Evolutionary conservation across 2,888 invertebrate genomes (phyloP).

Genomic region (Congeria kusceri): DNA sequence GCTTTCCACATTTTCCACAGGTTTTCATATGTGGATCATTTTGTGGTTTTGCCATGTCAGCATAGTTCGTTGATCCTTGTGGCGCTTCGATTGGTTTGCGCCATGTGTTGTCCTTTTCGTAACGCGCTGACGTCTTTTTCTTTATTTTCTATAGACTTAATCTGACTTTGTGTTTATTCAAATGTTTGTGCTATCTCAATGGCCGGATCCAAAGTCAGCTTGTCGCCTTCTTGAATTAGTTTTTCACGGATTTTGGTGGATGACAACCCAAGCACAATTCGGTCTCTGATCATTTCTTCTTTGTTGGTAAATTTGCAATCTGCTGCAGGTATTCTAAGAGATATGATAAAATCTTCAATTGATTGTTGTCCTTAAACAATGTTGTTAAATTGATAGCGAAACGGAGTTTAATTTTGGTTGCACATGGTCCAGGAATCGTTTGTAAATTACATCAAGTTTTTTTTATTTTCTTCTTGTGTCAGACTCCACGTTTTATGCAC

Average conservation of each 20-base stretch:
- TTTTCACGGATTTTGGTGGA: conserved; percentile 3
- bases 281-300: no score
- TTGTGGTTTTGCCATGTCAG: no score
- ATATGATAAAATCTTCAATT: conserved; percentile 1
- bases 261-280: conserved; percentile 3
- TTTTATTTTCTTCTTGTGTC: background rate
- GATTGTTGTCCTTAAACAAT: background rate
- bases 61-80: no score
- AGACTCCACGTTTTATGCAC: background rate
- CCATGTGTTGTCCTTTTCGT: no score
- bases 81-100: no score
- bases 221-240: conserved; percentile 13
- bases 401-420: conserved; percentile 3
- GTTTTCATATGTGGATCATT: background rate
- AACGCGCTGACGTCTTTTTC: background rate
- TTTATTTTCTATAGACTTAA: background rate
- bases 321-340: no score
- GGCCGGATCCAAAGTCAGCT: background rate
- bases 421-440: background rate
- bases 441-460: conserved; percentile 1
- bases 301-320: no score
- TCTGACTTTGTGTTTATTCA: conserved; percentile 5
- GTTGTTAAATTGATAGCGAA: conserved; percentile 9
- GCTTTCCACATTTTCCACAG: conserved; percentile 38
- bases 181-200: background rate